Percentiles rank a stretch among this genome's conserved stretches.
Conservation (phyloP, 2,888 invertebrate genomes). For the Neoaliturus tenellus region DNA sequence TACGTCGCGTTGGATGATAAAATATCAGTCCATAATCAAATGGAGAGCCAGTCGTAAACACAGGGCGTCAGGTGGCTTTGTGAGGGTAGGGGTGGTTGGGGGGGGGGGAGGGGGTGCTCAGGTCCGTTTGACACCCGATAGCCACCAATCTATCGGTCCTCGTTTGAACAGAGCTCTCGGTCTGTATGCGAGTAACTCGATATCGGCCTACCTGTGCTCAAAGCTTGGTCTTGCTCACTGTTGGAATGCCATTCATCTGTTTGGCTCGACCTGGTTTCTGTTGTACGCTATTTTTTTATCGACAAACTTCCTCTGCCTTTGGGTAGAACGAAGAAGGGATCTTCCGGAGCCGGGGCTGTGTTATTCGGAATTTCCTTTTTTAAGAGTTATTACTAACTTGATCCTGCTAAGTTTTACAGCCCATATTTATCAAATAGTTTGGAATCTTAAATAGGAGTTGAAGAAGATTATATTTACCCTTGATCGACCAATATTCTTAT, state of each 20-base stretch:
- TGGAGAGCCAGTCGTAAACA: slow-evolving; percentile 1
- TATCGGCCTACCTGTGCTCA: background rate
- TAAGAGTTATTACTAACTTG: too few species aligned
- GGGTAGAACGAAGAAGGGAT: too few species aligned
- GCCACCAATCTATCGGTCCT: background rate
- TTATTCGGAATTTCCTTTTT: too few species aligned
- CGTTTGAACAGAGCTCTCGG: slow-evolving; percentile 13
- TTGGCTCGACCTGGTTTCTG: background rate
- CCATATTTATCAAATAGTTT: too few species aligned
- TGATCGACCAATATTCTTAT: background rate
- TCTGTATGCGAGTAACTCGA: background rate
- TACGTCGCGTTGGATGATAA: background rate
- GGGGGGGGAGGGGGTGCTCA: background rate
- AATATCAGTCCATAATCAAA: slow-evolving; percentile 23
- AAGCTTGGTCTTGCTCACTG: background rate
- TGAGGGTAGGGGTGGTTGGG: background rate
- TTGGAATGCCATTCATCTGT: slow-evolving; percentile 19
- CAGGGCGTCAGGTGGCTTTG: background rate
- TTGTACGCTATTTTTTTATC: background rate
- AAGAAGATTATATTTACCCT: too few species aligned
- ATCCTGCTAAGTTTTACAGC: too few species aligned
- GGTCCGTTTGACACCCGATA: slow-evolving; percentile 22
- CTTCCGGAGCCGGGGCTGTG: too few species aligned
- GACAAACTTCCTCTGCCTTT: background rate
- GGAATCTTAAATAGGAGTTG: too few species aligned